Evolutionary conservation across 2,888 invertebrate genomes (phyloP).

Genomic region (Drosophila tanythrix): DNA sequence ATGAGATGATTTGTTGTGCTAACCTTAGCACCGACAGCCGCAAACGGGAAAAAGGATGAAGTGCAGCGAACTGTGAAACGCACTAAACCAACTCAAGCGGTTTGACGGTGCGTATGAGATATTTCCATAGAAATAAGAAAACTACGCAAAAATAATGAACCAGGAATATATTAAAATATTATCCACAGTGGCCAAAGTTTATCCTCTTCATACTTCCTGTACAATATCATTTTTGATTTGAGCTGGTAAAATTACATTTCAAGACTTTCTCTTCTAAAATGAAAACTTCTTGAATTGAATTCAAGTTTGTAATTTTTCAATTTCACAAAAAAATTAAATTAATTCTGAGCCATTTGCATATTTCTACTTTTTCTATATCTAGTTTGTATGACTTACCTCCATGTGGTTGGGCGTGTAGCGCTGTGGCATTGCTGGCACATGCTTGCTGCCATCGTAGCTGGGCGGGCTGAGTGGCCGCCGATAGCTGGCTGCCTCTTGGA

Average conservation of each 20-base stretch:
- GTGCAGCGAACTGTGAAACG: background rate
- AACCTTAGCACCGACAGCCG: background rate
- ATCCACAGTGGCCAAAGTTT: background rate
- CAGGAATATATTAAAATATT: background rate
- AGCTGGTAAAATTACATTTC: background rate
- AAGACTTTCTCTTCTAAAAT: no score
- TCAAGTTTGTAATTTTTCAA: background rate
- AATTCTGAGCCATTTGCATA: background rate
- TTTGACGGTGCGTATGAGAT: slow-evolving; percentile 11
- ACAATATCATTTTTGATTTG: background rate
- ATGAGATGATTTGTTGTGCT: slow-evolving; percentile 33
- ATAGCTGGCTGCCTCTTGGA: slow-evolving; percentile 86
- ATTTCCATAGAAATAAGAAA: background rate
- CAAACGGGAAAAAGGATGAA: background rate
- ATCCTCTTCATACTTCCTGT: background rate
- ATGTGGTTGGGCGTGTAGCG: slow-evolving; percentile 84
- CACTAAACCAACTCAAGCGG: background rate
- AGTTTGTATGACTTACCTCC: slow-evolving; percentile 78
- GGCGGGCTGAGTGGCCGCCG: slow-evolving; percentile 88
- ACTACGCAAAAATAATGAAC: background rate
- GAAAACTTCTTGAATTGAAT: no score
- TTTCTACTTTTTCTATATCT: no score
- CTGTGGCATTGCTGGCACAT: slow-evolving; percentile 82
- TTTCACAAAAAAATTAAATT: background rate
- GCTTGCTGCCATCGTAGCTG: slow-evolving; percentile 85